These are phyloP conservation scores for Pristis pectinata DNA, from an alignment of 2,797 vertebrate genomes.

Conservation along the genomic window DNA sequence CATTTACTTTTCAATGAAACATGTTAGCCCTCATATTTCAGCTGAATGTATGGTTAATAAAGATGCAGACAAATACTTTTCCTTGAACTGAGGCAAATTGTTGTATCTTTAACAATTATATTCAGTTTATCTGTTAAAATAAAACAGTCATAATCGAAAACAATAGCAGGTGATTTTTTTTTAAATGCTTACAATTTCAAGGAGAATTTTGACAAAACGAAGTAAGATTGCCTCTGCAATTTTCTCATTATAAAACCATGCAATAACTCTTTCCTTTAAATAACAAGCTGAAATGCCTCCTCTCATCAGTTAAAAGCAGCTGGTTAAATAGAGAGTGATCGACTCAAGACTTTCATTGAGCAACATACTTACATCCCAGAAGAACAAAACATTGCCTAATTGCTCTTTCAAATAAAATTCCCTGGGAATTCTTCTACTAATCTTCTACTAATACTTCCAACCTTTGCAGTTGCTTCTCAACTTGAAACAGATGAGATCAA, in stretches of 20 bases:
- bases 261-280: no score
- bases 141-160: not conserved
- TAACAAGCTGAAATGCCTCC: no score
- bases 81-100: not conserved
- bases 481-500: not conserved
- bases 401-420: not conserved
- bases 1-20: not conserved
- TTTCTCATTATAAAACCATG: not conserved
- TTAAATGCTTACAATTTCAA: not conserved
- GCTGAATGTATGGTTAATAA: not conserved
- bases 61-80: not conserved
- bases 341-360: not conserved
- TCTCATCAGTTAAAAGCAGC: not conserved
- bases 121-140: not conserved
- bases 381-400: not conserved
- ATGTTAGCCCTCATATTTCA: not conserved
- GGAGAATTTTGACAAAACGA: not conserved
- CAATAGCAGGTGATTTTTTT: not conserved
- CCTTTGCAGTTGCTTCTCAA: not conserved
- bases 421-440: not conserved
- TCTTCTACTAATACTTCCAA: not conserved
- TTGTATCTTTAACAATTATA: not conserved
- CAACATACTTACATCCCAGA: not conserved
- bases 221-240: not conserved
- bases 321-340: not conserved